phyloP scores from a whole-genome alignment of 2,888 invertebrate genomes.

The Pachycephus smyrnensis region DNA sequence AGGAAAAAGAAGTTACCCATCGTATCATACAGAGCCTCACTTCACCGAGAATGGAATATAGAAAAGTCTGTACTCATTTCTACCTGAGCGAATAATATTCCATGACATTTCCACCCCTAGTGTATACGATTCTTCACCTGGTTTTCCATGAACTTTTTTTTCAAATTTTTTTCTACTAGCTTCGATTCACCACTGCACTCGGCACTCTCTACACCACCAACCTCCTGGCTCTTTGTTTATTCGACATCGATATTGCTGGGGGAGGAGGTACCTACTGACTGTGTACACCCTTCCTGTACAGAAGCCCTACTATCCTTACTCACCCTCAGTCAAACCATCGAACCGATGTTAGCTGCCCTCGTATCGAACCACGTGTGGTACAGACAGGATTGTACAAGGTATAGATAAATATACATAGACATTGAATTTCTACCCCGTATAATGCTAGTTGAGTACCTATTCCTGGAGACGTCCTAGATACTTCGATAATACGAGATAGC shows the following conservation, averaged over 20 bases:
- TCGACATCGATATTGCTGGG: slow-evolving; percentile 28
- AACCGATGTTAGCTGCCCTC: neutral
- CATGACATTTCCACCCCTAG: neutral
- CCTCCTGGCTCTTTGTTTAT: slow-evolving; percentile 26
- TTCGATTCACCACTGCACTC: neutral
- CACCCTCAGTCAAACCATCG: neutral
- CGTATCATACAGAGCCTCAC: neutral
- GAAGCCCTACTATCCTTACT: neutral
- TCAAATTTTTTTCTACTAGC: neutral
- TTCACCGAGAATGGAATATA: neutral
- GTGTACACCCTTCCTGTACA: neutral
- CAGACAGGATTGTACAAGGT: neutral
- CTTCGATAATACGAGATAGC: neutral
- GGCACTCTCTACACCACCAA: neutral
- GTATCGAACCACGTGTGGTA: neutral
- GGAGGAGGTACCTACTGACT: neutral
- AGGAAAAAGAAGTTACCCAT: neutral
- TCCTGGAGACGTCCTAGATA: neutral
- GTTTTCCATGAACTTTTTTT: neutral
- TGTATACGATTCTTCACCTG: neutral
- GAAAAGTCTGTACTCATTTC: neutral
- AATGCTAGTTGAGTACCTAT: neutral
- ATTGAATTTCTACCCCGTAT: neutral
- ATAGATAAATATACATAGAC: neutral
- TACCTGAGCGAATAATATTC: neutral